phyloP scores from a whole-genome alignment of 1,140 invertebrate genomes.

The Apis cerana region DNA sequence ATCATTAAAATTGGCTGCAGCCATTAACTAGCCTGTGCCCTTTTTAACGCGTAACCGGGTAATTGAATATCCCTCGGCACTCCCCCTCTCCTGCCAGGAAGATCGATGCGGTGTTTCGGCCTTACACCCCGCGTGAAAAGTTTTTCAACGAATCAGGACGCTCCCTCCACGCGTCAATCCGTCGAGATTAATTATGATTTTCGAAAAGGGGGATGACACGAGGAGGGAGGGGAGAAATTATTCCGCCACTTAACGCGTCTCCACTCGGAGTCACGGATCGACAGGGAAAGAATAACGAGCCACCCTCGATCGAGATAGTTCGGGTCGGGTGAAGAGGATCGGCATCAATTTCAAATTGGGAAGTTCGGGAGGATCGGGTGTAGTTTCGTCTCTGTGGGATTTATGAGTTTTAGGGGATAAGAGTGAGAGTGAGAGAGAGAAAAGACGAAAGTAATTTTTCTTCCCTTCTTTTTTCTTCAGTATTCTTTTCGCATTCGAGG shows the following conservation, averaged over 20 bases:
- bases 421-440: no score
- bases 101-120: constrained; percentile 55
- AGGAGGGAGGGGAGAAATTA: constrained; percentile 46
- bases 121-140: constrained; percentile 28
- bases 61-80: constrained; percentile 65
- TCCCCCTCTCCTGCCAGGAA: constrained; percentile 24
- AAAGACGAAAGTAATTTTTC: no score
- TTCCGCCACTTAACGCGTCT: constrained; percentile 56
- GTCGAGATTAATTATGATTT: constrained; percentile 64
- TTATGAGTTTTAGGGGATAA: no score
- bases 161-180: constrained; percentile 8
- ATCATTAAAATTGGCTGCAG: constrained; percentile 56
- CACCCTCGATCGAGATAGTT: neutral
- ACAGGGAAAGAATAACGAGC: constrained; percentile 47
- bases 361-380: no score
- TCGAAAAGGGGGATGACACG: constrained; percentile 49
- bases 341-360: neutral
- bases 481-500: no score
- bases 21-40: constrained; percentile 47
- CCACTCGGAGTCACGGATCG: constrained; percentile 29
- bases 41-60: constrained; percentile 34
- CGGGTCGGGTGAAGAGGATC: neutral
- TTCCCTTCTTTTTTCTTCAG: no score
- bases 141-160: constrained; percentile 61
- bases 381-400: no score